Percentiles rank a stretch among this genome's conserved stretches.
These are phyloP conservation scores for Salvator merianae DNA, from an alignment of 2,113 vertebrate genomes.

Conservation along the genomic window DNA sequence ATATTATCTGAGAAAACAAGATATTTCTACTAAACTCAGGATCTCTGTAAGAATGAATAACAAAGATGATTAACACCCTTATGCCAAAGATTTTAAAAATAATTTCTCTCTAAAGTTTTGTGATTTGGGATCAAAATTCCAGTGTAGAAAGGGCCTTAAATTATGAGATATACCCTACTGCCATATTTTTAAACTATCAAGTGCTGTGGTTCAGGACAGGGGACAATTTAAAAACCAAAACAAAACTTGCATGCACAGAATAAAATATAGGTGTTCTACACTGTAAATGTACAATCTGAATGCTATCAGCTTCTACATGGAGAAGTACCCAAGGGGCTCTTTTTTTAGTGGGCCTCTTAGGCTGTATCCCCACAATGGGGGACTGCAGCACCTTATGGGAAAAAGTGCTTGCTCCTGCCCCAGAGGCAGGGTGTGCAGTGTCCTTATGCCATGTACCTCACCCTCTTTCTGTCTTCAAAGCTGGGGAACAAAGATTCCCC, in stretches of 20 bases:
- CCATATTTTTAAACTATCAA: not conserved
- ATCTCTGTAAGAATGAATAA: not conserved
- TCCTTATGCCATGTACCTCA: too few species aligned
- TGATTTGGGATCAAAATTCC: not conserved
- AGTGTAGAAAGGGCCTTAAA: too few species aligned
- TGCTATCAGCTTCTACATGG: too few species aligned
- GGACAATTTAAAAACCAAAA: not conserved
- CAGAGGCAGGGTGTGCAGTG: too few species aligned
- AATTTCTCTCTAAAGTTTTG: not conserved
- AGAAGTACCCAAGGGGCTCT: not conserved
- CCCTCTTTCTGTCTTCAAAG: too few species aligned
- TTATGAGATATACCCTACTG: too few species aligned
- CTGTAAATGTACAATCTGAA: too few species aligned
- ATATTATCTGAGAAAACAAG: not conserved
- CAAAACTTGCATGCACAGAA: not conserved
- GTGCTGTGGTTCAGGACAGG: not conserved
- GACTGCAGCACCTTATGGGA: too few species aligned
- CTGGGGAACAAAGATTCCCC: too few species aligned
- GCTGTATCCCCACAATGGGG: too few species aligned
- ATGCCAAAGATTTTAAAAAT: not conserved
- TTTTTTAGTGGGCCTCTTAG: not conserved
- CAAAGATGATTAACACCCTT: fast-evolving
- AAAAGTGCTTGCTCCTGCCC: too few species aligned
- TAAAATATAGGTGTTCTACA: not conserved
- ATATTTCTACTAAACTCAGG: not conserved